Evolutionary conservation across 2,888 invertebrate species (phyloP).

Genomic region (Cordilura impudica): DNA sequence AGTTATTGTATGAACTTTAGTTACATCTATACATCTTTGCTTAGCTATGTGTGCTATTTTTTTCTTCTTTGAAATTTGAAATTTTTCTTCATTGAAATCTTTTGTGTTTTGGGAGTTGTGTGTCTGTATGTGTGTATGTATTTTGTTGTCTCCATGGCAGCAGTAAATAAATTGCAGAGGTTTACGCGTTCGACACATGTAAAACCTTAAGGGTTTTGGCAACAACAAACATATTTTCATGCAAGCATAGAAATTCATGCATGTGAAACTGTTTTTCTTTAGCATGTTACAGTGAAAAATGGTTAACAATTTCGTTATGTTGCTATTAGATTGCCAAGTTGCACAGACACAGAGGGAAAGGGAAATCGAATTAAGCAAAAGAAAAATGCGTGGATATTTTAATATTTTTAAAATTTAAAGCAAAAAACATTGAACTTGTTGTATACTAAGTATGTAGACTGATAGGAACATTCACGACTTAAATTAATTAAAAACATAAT

Average conservation of each 20-base stretch:
- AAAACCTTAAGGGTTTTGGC: constrained; percentile 40
- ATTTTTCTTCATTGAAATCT: constrained; percentile 47
- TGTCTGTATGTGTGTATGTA: background rate
- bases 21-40: background rate
- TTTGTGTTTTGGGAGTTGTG: background rate
- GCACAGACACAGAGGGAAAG: too few relatives aligned
- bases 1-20: constrained; percentile 6
- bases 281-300: constrained; percentile 1
- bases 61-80: constrained; percentile 30
- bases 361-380: too few relatives aligned
- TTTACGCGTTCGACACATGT: constrained; percentile 59
- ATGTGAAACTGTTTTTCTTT: constrained; percentile 28
- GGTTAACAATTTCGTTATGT: constrained; percentile 27
- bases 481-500: too few relatives aligned
- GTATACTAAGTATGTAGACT: too few relatives aligned
- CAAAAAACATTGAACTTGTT: too few relatives aligned
- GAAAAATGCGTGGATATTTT: too few relatives aligned
- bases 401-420: too few relatives aligned
- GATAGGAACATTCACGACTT: too few relatives aligned
- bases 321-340: constrained; percentile 23
- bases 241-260: background rate
- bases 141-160: constrained; percentile 22
- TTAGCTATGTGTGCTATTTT: background rate
- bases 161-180: constrained; percentile 62
- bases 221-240: constrained; percentile 18